Evolutionary conservation across 2,888 invertebrate genomes (phyloP), one percentile per base, ranked within the genome.

Genomic region (Rutpela maculata): DNA sequence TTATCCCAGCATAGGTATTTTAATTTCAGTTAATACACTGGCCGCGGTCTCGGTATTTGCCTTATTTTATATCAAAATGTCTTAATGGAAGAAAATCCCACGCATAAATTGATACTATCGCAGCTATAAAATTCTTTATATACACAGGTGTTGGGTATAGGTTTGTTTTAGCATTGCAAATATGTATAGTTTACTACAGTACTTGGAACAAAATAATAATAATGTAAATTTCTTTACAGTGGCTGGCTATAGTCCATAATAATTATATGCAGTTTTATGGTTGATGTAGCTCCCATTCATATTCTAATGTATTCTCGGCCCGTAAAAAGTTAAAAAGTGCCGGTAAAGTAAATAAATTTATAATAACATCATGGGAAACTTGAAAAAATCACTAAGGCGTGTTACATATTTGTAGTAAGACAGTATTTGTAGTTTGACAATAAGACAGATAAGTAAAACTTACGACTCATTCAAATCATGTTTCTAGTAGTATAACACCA

Each of bases 131-230:
- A 70, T 50, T 70, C 60, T 59, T 60, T 38, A 70, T 70, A 43
- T 38, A 18, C 38, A 59, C 59, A 69, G 69, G 69, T 69, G 67
- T 68, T 26, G 56, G 67, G n/a, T 68, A 68, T 31, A 56, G n/a
- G 31, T 69, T 56, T 69, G 31, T 57, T 57, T 69, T 70, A 70
- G 59, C 70, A 70, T 60, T 60, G 70, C 70, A 70, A 70, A 70
- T 70, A 43, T 31, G 12, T 15, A 17, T 15, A 57, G 56, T 69
- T 31, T 35, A 59, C 69, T 56, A 38, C 6, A 17, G 38, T 55
- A 55, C 55, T n/a, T 59, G 70, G 35, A 70, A 70, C 38, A n/a
- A 60, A 70, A 43, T 43, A 70, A 70, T 70, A 70, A 70, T 70
- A 59, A 70, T 60, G 70, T 38, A 43, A 70, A 70, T 70, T 43